A percentile compares a stretch with the other conserved stretches of the same genome.
Evolutionary conservation across 2,888 invertebrate species (phyloP).

Genomic region (Pseudococcus longispinus): DNA sequence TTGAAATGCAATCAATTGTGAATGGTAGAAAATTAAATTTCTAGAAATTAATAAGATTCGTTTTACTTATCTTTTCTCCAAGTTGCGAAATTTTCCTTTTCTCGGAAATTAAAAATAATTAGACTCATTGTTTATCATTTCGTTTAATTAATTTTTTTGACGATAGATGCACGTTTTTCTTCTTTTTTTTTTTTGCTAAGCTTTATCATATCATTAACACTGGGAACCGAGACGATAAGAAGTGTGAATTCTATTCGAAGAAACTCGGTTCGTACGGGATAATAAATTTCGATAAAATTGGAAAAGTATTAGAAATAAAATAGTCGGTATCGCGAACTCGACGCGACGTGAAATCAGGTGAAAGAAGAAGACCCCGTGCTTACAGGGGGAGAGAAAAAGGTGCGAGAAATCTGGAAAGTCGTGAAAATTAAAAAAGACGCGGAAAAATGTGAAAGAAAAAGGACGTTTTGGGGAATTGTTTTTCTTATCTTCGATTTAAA

Average conservation of each 20-base stretch:
- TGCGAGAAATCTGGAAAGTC: neutral
- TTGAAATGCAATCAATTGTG: too few species aligned
- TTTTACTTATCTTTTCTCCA: too few species aligned
- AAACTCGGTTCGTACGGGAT: neutral
- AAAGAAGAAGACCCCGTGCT: too few species aligned
- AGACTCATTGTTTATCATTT: neutral
- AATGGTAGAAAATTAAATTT: too few species aligned
- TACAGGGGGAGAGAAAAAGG: neutral
- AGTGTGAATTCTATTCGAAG: neutral
- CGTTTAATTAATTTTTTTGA: neutral
- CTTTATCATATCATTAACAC: neutral
- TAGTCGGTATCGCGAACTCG: neutral
- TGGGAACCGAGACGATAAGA: neutral
- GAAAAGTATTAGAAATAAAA: neutral
- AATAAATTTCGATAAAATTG: neutral
- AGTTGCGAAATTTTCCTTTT: neutral
- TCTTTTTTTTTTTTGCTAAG: neutral
- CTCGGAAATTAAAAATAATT: neutral
- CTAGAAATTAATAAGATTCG: too few species aligned
- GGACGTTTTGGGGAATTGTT: conserved; percentile 16
- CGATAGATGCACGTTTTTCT: neutral
- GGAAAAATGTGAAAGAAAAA: neutral
- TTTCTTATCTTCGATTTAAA: conserved; percentile 30
- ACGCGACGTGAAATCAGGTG: neutral
- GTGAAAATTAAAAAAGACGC: neutral